phyloP scores from a whole-genome alignment of 2,888 invertebrate species.

The Epicampocera succincta region DNA sequence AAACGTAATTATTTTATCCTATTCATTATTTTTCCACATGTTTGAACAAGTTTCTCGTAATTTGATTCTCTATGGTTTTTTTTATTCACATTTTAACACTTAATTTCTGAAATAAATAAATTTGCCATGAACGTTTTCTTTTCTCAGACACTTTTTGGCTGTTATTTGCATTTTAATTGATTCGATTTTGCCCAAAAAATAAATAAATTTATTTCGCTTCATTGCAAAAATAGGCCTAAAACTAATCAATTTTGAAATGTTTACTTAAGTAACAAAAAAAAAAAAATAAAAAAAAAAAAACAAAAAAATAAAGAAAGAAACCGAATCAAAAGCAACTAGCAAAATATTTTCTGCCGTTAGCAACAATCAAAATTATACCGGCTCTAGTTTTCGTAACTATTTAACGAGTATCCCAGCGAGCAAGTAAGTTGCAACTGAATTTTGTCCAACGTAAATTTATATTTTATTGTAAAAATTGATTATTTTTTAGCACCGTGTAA shows the following conservation, averaged over 20 bases:
- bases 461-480: too few relatives aligned
- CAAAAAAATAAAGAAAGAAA: neutral
- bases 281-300: neutral
- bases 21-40: too few relatives aligned
- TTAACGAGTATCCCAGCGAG: too few relatives aligned
- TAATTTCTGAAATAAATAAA: neutral
- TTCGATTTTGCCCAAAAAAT: conserved; percentile 35
- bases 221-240: conserved; percentile 26
- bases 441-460: too few relatives aligned
- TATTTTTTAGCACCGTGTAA: too few relatives aligned
- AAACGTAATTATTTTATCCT: too few relatives aligned
- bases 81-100: too few relatives aligned
- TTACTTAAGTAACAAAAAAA: conserved; percentile 19
- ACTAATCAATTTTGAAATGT: conserved; percentile 20
- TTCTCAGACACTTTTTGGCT: neutral
- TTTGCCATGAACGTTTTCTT: neutral
- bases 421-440: too few relatives aligned
- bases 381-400: too few relatives aligned
- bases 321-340: too few relatives aligned
- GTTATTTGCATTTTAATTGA: conserved; percentile 46
- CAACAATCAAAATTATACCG: neutral
- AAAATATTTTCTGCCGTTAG: neutral
- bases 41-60: too few relatives aligned
- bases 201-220: conserved; percentile 27
- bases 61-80: too few relatives aligned